Evolutionary conservation across 2,888 invertebrate genomes (phyloP), one percentile per base, ranked within the genome.

Genomic region (Antheraea yamamai): DNA sequence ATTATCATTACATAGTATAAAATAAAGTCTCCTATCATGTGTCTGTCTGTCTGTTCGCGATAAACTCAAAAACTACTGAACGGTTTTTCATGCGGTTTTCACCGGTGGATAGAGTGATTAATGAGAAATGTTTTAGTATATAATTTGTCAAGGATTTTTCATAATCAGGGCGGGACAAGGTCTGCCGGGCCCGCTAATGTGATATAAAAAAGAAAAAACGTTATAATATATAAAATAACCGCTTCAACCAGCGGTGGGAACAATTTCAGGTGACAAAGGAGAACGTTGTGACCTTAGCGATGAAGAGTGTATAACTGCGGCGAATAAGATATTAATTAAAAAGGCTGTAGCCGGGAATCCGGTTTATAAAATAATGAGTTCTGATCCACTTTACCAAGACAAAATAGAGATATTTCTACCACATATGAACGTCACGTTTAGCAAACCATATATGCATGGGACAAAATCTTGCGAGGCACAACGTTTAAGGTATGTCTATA

Each of bases 381-480:
- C 74, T 2, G 74, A 75, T 10, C 74, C 74, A 6, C 68, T 72
- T 61, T 39, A 61, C 12, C 23, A 61, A 23, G 61, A 61, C 12
- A 20, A 39, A 39, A 72, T 72, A 47, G 20, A 39, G 2, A 61
- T 23, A 10, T 4, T 23, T 39, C 47, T 72, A 39, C 55, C 55
- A 0, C n/a, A 71, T 75, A 72, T 75, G 47, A 72, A 75, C 20
- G 47, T 71, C 47, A 75, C 39, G 26, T 30, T 75, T 3, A 75
- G 12, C 30, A 23, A 75, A 20, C 26, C 74, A 58, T n/a, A 75
- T 71, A 58, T 75, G 55, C 58, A 75, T n/a, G 74, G 74, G 10
- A 26, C 39, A 4, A 51, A 35, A 30, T 23, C 66, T 8, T 74
- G 74, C 35, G 39, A 39, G 4, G 18, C 6, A 20, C 20, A 68